These are phyloP conservation scores for Aeoliscus strigatus DNA, from an alignment of 2,797 vertebrate genomes.

Conservation along the genomic window DNA sequence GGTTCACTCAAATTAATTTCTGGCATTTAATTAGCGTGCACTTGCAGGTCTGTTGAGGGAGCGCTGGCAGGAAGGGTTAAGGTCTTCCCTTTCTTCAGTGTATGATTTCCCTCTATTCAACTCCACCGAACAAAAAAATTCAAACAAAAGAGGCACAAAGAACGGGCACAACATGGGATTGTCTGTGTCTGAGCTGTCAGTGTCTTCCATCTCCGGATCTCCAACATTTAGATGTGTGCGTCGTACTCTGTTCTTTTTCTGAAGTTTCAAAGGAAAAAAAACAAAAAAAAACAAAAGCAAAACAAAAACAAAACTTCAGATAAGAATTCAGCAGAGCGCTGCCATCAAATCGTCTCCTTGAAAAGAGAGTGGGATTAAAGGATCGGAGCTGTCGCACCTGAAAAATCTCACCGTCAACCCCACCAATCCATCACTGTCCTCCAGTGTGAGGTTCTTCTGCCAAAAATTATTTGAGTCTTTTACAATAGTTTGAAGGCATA, in stretches of 20 bases:
- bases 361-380: constrained; percentile 58
- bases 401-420: constrained; percentile 56
- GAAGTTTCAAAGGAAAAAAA: constrained; percentile 32
- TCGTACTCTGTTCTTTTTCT: constrained; percentile 14
- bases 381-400: constrained; percentile 58
- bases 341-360: constrained; percentile 33
- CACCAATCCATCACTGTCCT: constrained; percentile 53
- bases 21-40: constrained; percentile 54
- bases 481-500: constrained; percentile 28
- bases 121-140: constrained; percentile 22
- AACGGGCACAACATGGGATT: constrained; percentile 21
- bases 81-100: constrained; percentile 31
- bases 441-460: constrained; percentile 25
- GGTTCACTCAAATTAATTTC: constrained; percentile 57
- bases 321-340: constrained; percentile 21
- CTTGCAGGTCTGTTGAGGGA: constrained; percentile 31
- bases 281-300: constrained; percentile 1
- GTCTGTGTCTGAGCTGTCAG: constrained; percentile 25
- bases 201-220: constrained; percentile 14
- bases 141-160: constrained; percentile 25
- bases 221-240: constrained; percentile 28
- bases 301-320: constrained; percentile 25
- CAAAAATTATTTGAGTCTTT: too few species aligned
- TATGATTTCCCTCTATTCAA: constrained; percentile 30
- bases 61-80: constrained; percentile 25